Conservation (phyloP, 2,888 invertebrate genomes). For the Rhagonycha lutea region DNA sequence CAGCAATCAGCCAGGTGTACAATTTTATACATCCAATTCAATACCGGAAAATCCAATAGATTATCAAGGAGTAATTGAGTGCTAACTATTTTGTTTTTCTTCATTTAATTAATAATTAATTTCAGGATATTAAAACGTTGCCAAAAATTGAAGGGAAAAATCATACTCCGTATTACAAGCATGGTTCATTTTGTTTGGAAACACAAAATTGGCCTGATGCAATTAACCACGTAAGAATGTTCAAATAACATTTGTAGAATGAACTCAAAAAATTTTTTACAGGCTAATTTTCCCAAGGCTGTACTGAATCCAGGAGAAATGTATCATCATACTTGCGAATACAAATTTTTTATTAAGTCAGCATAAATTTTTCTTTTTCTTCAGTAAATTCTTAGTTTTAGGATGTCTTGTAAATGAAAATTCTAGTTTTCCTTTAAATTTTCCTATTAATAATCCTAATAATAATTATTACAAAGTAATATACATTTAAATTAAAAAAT, state of each 20-base stretch:
- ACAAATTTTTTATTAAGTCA: constrained; percentile 43
- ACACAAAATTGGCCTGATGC: constrained; percentile 94
- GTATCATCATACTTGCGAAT: constrained; percentile 64
- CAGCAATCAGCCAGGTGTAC: constrained; percentile 88
- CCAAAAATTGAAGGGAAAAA: constrained; percentile 68
- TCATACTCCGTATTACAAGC: constrained; percentile 68
- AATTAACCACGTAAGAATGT: constrained; percentile 72
- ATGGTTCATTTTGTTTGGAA: constrained; percentile 85
- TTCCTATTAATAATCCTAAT: too few relatives aligned
- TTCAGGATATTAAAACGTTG: constrained; percentile 26
- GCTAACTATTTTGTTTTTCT: not conserved
- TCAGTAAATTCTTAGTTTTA: not conserved
- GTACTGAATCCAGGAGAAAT: constrained; percentile 73
- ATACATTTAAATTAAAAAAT: too few relatives aligned
- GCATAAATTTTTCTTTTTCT: not conserved
- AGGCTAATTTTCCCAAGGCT: constrained; percentile 76
- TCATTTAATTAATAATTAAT: not conserved
- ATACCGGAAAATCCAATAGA: constrained; percentile 62
- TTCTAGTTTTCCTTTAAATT: not conserved
- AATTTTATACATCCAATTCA: constrained; percentile 84
- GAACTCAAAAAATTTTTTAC: constrained; percentile 47
- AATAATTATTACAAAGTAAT: too few relatives aligned
- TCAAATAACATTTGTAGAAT: not conserved
- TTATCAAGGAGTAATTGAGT: constrained; percentile 31
- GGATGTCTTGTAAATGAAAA: not conserved